phyloP scores from a whole-genome alignment of 2,113 vertebrate species.

The Lepisosteus oculatus region DNA sequence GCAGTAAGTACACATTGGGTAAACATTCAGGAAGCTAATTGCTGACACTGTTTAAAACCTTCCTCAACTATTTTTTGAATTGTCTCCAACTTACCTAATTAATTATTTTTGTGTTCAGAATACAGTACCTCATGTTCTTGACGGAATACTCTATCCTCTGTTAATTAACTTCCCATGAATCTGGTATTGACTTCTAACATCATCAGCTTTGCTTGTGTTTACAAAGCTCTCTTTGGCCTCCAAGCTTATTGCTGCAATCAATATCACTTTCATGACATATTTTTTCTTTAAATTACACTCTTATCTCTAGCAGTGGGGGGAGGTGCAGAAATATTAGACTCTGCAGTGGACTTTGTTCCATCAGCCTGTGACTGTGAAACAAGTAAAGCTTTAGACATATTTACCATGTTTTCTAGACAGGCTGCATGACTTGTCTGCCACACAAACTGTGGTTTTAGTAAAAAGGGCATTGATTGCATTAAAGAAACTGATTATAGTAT shows the following conservation, averaged over 20 bases:
- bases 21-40: not conserved
- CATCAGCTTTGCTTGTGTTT: not conserved
- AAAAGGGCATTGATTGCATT: too few species aligned
- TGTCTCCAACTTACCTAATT: not conserved
- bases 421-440: too few species aligned
- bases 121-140: not conserved
- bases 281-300: too few species aligned
- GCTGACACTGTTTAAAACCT: not conserved
- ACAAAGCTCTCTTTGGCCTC: not conserved
- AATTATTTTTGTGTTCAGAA: not conserved
- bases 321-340: too few species aligned
- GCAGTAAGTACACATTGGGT: not conserved
- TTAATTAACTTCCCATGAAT: constrained; percentile 3
- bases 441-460: too few species aligned
- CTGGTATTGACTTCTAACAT: not conserved
- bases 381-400: too few species aligned
- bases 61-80: not conserved
- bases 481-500: too few species aligned
- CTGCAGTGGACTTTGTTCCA: too few species aligned
- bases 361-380: too few species aligned
- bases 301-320: too few species aligned
- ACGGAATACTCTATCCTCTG: not conserved
- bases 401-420: too few species aligned
- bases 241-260: not conserved
- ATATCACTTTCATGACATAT: not conserved